Base-by-base conservation (phyloP, 2,113 vertebrate species). In the Takifugu bimaculatus region DNA sequence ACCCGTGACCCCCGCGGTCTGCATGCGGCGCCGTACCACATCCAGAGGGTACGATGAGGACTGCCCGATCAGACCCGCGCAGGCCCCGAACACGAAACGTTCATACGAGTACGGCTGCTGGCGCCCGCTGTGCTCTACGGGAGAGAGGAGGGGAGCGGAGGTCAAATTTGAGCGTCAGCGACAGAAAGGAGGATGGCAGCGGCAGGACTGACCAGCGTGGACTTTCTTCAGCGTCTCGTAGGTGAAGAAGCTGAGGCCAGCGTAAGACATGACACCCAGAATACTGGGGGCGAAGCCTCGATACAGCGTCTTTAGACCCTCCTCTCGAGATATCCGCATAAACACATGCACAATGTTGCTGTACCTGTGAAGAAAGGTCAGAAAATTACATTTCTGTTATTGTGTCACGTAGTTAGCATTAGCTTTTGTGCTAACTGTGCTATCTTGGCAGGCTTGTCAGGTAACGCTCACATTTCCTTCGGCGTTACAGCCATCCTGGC, bases 401-500 rank as follows among this genome's bases (percentile, higher is more conserved):
- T 10, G 35, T 39, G 7, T 39, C 32, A 4, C 11, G 35, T 10
- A 10, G 35, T 11, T 39, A 39, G 35, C 35, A 1, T 39, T 39
- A 9, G 35, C 35, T 39, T 39, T 39, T 1, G 4, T 39, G 35
- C 35, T 39, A 39, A 11, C 4, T 39, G 35, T 9, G 4, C 35
- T n/a, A 13, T n/a, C 13, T 47, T 13, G 5, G 45, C 15, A 13
- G 45, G 45, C 45, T 47, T 1, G 45, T n/a, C 5, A n/a, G 45
- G 13, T 47, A 47, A 47, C 25, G 4, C 94, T 94, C 89, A 98
- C 97, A 98, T 98, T 81, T 99, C 96, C 87, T 99, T 99, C 3
- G 94, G 95, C 0, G 97, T 99, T 66, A 98, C 95, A 0, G 97
- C 97, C 97, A 99, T 98, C 67, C 97, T 91, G 0, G 97, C 97